These are phyloP conservation scores for Forbesichthys papilliferus DNA, from an alignment of 2,113 vertebrate genomes.

Conservation along the genomic window DNA sequence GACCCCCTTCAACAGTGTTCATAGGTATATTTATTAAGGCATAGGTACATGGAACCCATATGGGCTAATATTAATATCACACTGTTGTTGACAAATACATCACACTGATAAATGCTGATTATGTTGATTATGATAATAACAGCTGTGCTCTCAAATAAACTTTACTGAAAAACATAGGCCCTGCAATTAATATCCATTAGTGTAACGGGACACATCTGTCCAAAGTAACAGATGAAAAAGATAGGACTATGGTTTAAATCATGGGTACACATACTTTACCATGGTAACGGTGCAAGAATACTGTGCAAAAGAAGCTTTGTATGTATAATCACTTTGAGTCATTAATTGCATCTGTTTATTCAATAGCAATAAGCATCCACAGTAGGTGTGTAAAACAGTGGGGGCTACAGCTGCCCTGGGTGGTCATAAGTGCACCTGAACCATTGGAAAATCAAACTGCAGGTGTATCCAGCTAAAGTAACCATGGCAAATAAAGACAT, in stretches of 20 bases:
- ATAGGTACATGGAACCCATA: slow-evolving; percentile 48
- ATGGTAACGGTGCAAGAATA: slow-evolving; percentile 18
- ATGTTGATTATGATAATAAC: slow-evolving; percentile 23
- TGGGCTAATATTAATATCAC: slow-evolving; percentile 38
- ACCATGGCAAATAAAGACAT: slow-evolving; percentile 23
- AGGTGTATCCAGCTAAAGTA: slow-evolving; percentile 14
- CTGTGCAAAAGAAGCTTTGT: slow-evolving; percentile 18
- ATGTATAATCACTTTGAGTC: not conserved
- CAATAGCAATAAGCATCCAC: too few relatives aligned
- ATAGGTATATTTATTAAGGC: slow-evolving; percentile 71
- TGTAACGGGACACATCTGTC: too few relatives aligned
- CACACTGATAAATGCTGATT: slow-evolving; percentile 10
- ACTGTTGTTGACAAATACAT: slow-evolving; percentile 35
- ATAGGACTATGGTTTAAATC: too few relatives aligned
- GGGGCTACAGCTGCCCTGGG: not conserved
- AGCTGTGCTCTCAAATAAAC: not conserved
- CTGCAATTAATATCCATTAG: too few relatives aligned
- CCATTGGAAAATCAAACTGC: slow-evolving; percentile 1
- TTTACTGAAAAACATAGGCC: too few relatives aligned
- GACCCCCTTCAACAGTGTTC: slow-evolving; percentile 2
- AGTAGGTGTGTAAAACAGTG: not conserved
- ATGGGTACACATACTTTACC: not conserved
- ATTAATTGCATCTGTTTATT: not conserved
- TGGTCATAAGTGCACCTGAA: not conserved
- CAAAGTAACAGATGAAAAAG: too few relatives aligned